Base-by-base conservation (phyloP, 1,140 invertebrate species). In the Calycopis cecrops region DNA sequence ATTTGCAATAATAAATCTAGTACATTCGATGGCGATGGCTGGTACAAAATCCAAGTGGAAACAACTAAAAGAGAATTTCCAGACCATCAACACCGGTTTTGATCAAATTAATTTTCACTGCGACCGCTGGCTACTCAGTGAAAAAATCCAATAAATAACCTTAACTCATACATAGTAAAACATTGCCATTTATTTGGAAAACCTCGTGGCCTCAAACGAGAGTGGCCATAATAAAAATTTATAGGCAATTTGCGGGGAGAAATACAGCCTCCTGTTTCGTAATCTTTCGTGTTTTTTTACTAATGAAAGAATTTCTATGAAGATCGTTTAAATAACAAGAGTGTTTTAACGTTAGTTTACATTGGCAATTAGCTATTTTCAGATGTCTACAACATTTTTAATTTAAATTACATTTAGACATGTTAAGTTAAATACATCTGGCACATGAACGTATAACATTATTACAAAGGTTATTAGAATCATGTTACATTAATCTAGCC, bases 141-240 rank as follows among this genome's bases (percentile, higher is more conserved):
- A 50, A 40, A 59, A 40, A 34, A 42, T 35, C 42, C 49, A 59
- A 28, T 51, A 37, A 54, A 60, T 67, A 69, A 69, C 67, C 62
- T 2, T 67, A 65, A 56, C 60, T 64, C 54, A 61, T 63, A 66
- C 69, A 73, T 73, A 75, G 75, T 73, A 77, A 68, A 73, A 57
- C 63, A 69, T 51, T 48, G 57, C 65, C 73, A 75, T 78, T 78
- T 78, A 78, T 73, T 63, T 67, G 62, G 56, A 67, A 73, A 73
- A 74, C 69, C 73, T 70, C 69, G 62, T 71, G 74, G 71, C 77
- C 73, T 77, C 73, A 73, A 80, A 79, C 71, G 70, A 73, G 73
- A 76, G 71, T 72, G 75, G 75, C 73, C 63, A 77, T 80, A 80
- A 80, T 80, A 78, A 74, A 78, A 80, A 80, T 78, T 78, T 80